phyloP scores from a whole-genome alignment of 2,888 invertebrate genomes.

The Catocala sponsa region DNA sequence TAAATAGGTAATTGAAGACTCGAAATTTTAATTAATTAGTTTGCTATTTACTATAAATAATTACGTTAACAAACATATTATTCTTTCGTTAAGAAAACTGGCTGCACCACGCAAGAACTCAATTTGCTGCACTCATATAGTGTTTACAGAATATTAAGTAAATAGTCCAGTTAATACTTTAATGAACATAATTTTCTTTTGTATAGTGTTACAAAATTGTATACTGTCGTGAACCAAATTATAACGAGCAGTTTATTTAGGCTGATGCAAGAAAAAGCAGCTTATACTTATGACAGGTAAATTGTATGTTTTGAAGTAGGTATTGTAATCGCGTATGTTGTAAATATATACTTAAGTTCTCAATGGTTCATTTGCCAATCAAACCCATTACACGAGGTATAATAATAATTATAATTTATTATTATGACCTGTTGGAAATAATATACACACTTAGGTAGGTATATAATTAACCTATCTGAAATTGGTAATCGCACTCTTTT shows the following conservation, averaged over 20 bases:
- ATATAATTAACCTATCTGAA: too few relatives aligned
- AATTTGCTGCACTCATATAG: background rate
- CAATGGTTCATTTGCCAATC: background rate
- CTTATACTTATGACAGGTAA: background rate
- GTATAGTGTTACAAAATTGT: background rate
- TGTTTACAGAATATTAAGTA: background rate
- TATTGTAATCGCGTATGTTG: background rate
- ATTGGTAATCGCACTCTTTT: too few relatives aligned
- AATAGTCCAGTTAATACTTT: background rate
- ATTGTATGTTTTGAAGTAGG: background rate
- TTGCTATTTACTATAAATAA: too few relatives aligned
- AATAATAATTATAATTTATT: background rate
- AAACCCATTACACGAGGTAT: background rate
- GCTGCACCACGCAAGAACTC: background rate
- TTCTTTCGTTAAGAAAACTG: too few relatives aligned
- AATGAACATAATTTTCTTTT: background rate
- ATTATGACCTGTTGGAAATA: too few relatives aligned
- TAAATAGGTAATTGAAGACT: too few relatives aligned
- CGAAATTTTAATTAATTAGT: too few relatives aligned
- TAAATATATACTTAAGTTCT: background rate
- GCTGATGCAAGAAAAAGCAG: background rate
- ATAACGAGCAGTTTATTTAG: background rate
- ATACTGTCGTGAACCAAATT: background rate
- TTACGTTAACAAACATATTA: too few relatives aligned
- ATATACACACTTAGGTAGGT: too few relatives aligned